Conservation (phyloP, 2,797 vertebrate species). For the Sebastiscus tertius region DNA sequence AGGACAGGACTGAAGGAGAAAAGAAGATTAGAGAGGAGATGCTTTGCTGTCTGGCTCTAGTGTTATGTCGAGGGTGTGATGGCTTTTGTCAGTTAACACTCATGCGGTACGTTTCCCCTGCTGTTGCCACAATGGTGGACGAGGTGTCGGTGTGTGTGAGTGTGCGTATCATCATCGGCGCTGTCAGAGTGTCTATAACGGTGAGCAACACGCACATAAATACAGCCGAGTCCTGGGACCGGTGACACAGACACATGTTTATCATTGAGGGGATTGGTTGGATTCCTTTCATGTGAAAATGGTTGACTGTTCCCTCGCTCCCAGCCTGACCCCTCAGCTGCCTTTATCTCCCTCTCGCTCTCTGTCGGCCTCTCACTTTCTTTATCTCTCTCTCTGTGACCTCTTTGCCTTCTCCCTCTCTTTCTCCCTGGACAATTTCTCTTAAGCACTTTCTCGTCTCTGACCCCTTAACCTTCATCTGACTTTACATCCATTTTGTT, state of each 20-base stretch:
- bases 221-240: constrained; percentile 39
- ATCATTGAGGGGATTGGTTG: constrained; percentile 88
- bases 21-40: background rate
- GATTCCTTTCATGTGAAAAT: constrained; percentile 88
- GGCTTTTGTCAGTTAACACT: constrained; percentile 63
- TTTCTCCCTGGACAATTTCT: constrained; percentile 16
- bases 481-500: constrained; percentile 50
- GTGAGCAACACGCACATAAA: constrained; percentile 25
- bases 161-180: constrained; percentile 28
- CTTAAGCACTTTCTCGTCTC: constrained; percentile 10
- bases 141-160: constrained; percentile 45
- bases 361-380: constrained; percentile 23
- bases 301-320: constrained; percentile 86
- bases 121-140: constrained; percentile 50
- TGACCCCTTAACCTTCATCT: constrained; percentile 45
- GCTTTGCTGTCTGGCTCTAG: constrained; percentile 25
- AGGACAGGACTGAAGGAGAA: constrained; percentile 13
- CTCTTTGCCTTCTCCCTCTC: background rate
- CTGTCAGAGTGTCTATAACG: constrained; percentile 43
- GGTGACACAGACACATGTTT: constrained; percentile 91
- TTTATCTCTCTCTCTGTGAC: background rate
- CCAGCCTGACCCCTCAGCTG: constrained; percentile 67
- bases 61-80: constrained; percentile 34
- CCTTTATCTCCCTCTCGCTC: constrained; percentile 57
- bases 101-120: background rate